phyloP scores from a whole-genome alignment of 2,113 vertebrate genomes.

The Anolis sagrei region DNA sequence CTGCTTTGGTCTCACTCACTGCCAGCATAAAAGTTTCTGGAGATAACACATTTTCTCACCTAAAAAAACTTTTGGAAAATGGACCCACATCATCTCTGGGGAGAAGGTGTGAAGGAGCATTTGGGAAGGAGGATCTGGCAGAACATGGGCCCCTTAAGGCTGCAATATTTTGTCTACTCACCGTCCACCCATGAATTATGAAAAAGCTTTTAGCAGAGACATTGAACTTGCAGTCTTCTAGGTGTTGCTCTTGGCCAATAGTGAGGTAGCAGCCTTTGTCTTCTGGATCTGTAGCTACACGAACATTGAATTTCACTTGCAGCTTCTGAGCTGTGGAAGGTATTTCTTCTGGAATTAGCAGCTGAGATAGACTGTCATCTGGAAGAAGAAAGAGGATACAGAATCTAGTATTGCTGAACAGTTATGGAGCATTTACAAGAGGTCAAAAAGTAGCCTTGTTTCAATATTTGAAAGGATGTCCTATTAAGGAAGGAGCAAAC shows the following conservation, averaged over 20 bases:
- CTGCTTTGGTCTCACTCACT: no score
- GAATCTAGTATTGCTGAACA: background rate
- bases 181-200: slow-evolving; percentile 96
- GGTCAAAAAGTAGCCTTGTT: background rate
- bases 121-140: background rate
- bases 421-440: background rate
- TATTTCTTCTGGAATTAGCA: slow-evolving; percentile 22
- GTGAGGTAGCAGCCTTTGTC: slow-evolving; percentile 84
- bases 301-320: slow-evolving; percentile 81
- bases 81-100: no score
- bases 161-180: slow-evolving; percentile 62
- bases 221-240: slow-evolving; percentile 89
- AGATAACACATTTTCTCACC: no score
- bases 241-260: slow-evolving; percentile 60
- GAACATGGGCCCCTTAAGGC: no score
- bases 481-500: no score
- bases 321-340: background rate
- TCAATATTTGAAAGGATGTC: no score
- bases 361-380: slow-evolving; percentile 51
- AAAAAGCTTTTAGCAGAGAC: slow-evolving; percentile 88
- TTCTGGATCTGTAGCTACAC: slow-evolving; percentile 73
- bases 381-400: slow-evolving; percentile 17
- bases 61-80: no score
- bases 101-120: no score
- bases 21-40: no score